These are phyloP conservation scores for Diplodus sargus DNA, from an alignment of 2,797 vertebrate species.

Conservation along the genomic window DNA sequence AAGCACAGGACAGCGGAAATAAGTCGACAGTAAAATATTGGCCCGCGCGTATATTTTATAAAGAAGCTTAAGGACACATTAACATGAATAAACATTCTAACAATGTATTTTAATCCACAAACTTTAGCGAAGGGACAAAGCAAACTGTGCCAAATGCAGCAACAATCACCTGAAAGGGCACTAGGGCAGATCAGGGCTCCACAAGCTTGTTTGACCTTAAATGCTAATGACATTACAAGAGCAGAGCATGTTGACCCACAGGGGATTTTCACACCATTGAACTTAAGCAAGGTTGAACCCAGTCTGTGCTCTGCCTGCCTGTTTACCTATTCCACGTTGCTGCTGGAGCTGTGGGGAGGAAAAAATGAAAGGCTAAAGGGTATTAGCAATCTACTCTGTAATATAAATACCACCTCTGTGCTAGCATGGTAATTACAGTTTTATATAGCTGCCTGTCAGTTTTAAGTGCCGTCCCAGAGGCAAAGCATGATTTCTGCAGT, in stretches of 20 bases:
- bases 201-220: conserved; percentile 74
- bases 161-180: conserved; percentile 37
- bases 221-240: conserved; percentile 79
- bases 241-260: conserved; percentile 77
- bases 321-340: conserved; percentile 44
- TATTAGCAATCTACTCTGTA: conserved; percentile 67
- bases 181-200: conserved; percentile 37
- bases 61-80: neutral
- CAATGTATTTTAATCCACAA: conserved; percentile 1
- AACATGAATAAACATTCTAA: neutral
- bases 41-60: neutral
- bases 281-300: conserved; percentile 63
- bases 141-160: conserved; percentile 26
- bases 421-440: conserved; percentile 65
- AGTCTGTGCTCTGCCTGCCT: conserved; percentile 45
- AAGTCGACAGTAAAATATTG: neutral
- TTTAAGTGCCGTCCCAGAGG: conserved; percentile 59
- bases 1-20: conserved; percentile 25
- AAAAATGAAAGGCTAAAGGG: conserved; percentile 48
- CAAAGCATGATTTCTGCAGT: conserved; percentile 37
- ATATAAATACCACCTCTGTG: conserved; percentile 66
- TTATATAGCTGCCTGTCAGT: conserved; percentile 61
- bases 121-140: neutral
- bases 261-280: conserved; percentile 80
- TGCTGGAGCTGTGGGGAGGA: conserved; percentile 21